A percentile compares a stretch with the other conserved stretches of the same genome.
Conservation (phyloP, 2,888 invertebrate genomes). For the Conops quadrifasciatus region DNA sequence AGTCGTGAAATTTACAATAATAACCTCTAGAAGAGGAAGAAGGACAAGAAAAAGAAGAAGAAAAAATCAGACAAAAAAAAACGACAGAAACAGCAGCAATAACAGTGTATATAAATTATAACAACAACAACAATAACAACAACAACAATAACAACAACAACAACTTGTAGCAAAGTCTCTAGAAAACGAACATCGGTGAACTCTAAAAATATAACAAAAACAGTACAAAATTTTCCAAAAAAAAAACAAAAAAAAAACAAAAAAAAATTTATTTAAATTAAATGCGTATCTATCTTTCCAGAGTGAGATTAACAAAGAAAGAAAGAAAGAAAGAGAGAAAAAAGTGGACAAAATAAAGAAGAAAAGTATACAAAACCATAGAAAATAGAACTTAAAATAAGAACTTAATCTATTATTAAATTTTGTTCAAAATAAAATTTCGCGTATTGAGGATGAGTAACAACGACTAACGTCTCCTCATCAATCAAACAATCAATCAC, state of each 20-base stretch:
- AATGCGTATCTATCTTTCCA: background rate
- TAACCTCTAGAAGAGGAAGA: background rate
- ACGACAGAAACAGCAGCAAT: background rate
- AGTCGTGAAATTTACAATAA: background rate
- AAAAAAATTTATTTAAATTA: constrained; percentile 2
- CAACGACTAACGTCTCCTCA: no score
- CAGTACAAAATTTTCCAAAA: constrained; percentile 21
- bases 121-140: constrained; percentile 15
- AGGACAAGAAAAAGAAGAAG: constrained; percentile 14
- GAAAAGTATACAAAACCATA: background rate
- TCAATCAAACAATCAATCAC: no score
- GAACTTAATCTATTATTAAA: no score
- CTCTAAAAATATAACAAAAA: background rate
- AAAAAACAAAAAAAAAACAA: constrained; percentile 22
- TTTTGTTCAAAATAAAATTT: no score
- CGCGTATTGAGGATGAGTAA: no score
- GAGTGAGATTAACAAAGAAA: background rate
- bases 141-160: constrained; percentile 20
- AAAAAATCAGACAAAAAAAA: constrained; percentile 19
- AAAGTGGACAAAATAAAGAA: constrained; percentile 1
- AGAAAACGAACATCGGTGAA: background rate
- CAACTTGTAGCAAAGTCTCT: constrained; percentile 9
- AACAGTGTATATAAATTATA: constrained; percentile 6
- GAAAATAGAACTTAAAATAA: no score
- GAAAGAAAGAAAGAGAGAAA: background rate